A percentile compares a stretch with the other conserved stretches of the same genome.
Evolutionary conservation across 2,888 invertebrate genomes (phyloP).

Genomic region (Camptogramma bilineatum): DNA sequence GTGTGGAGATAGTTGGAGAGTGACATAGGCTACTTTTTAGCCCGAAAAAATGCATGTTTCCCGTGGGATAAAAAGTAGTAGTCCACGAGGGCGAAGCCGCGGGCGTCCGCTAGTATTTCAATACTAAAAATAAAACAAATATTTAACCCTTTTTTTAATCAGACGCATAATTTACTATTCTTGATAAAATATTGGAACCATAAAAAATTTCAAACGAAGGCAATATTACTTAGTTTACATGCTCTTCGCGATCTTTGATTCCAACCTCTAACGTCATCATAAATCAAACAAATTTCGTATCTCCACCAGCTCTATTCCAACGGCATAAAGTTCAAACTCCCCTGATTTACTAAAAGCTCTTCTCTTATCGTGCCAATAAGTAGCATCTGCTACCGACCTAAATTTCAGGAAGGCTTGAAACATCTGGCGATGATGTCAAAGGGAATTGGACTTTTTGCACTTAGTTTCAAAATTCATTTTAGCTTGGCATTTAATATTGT

Average conservation of each 20-base stretch:
- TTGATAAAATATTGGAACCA: neutral
- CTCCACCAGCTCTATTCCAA: constrained; percentile 27
- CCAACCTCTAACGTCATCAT: constrained; percentile 30
- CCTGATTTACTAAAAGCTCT: constrained; percentile 31
- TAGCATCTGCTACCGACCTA: constrained; percentile 54
- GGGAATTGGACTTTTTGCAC: constrained; percentile 39
- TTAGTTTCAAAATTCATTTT: constrained; percentile 40
- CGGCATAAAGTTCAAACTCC: constrained; percentile 33
- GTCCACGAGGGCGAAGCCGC: too few relatives aligned
- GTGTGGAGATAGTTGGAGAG: too few relatives aligned
- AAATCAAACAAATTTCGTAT: constrained; percentile 36
- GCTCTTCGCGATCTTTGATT: neutral
- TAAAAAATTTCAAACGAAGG: neutral
- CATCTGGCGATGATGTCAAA: constrained; percentile 43
- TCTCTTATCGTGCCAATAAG: constrained; percentile 44
- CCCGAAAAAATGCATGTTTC: too few relatives aligned
- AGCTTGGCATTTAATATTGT: neutral
- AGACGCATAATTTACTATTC: too few relatives aligned
- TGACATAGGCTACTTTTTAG: too few relatives aligned
- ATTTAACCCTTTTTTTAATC: too few relatives aligned
- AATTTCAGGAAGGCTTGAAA: constrained; percentile 49
- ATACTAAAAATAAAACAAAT: too few relatives aligned
- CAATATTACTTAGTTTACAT: neutral
- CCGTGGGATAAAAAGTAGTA: too few relatives aligned
- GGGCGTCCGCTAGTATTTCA: too few relatives aligned